Conservation (phyloP, 2,113 vertebrate species). For the Passer montanus region DNA sequence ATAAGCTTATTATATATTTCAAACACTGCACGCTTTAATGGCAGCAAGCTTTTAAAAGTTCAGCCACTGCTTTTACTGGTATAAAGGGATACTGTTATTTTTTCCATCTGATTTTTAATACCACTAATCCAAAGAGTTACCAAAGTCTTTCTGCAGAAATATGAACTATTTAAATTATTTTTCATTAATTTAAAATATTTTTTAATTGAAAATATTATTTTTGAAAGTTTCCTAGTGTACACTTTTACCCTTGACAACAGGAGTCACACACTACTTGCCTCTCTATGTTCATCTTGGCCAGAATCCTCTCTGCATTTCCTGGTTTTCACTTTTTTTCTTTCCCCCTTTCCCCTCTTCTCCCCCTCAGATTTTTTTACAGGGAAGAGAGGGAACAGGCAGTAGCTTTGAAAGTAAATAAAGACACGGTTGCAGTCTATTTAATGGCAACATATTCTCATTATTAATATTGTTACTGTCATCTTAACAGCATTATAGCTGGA, state of each 20-base stretch:
- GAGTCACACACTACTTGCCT: not conserved
- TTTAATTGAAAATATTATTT: not conserved
- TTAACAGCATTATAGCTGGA: not conserved
- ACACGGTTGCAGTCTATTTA: not conserved
- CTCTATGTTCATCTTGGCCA: not conserved
- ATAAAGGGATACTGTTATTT: not conserved
- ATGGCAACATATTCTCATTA: not conserved
- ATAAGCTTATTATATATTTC: conserved; percentile 37
- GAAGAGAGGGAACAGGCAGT: not conserved
- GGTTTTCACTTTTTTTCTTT: not conserved
- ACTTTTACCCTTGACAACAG: not conserved
- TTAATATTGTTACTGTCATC: conserved; percentile 8
- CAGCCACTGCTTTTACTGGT: not conserved
- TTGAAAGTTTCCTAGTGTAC: not conserved
- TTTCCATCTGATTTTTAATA: conserved; percentile 1
- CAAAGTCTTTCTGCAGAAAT: not conserved
- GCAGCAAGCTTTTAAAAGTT: conserved; percentile 1
- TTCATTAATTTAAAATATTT: not conserved
- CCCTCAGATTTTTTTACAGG: rapidly evolving
- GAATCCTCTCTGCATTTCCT: not conserved
- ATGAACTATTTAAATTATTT: not conserved
- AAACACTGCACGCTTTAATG: not conserved
- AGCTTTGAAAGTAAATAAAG: not conserved
- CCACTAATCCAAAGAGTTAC: not conserved
- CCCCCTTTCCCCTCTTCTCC: not conserved